A percentile compares a stretch with the other conserved stretches of the same genome.
phyloP scores from a whole-genome alignment of 1,140 invertebrate species.

The Elymnias hypermnestra region DNA sequence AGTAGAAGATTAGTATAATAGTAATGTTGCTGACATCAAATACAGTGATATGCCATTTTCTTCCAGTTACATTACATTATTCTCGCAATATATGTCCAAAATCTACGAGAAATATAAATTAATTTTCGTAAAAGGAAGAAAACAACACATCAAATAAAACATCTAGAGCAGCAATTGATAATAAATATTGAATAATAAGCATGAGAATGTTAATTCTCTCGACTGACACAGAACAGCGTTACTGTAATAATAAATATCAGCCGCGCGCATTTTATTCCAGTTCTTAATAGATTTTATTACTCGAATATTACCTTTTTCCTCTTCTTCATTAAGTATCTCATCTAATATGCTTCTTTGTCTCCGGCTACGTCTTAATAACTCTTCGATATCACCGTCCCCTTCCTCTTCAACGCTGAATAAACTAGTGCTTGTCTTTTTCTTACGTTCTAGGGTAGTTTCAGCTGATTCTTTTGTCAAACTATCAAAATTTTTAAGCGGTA shows the following conservation, averaged over 20 bases:
- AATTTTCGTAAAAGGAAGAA: constrained; percentile 20
- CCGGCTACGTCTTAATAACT: constrained; percentile 79
- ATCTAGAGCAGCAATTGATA: constrained; percentile 33
- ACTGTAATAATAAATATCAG: constrained; percentile 42
- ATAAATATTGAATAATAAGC: constrained; percentile 26
- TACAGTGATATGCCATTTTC: constrained; percentile 36
- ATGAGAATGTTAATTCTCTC: constrained; percentile 39
- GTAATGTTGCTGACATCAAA: constrained; percentile 18
- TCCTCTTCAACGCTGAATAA: constrained; percentile 69
- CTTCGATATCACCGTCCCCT: constrained; percentile 78
- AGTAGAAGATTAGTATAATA: constrained; percentile 56
- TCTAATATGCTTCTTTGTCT: constrained; percentile 82
- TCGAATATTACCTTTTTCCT: constrained; percentile 73
- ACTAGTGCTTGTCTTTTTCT: constrained; percentile 40
- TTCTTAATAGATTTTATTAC: constrained; percentile 56
- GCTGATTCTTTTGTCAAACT: constrained; percentile 57
- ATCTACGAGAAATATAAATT: no score
- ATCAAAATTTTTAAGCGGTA: constrained; percentile 41
- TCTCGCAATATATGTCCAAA: no score
- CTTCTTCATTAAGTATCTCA: constrained; percentile 81
- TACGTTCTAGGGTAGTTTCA: constrained; percentile 56
- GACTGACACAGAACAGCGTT: constrained; percentile 58
- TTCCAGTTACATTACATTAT: constrained; percentile 7
- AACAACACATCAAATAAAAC: constrained; percentile 38
- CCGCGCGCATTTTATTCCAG: constrained; percentile 43